Conservation (phyloP, 1,140 invertebrate species). For the Caenorhabditis brenneri region DNA sequence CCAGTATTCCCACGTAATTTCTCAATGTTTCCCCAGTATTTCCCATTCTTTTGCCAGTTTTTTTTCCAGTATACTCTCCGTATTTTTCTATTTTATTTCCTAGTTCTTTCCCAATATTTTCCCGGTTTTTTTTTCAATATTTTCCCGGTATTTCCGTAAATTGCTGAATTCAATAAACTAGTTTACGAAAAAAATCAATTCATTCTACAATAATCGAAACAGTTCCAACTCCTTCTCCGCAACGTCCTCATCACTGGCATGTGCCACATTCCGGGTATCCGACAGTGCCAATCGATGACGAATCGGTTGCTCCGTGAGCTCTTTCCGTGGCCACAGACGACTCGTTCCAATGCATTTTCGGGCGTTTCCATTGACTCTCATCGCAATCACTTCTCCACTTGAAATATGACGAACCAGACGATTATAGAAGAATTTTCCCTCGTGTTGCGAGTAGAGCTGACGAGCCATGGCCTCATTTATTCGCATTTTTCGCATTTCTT, state of each 20-base stretch:
- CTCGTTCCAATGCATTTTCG: constrained; percentile 41
- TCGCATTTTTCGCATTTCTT: constrained; percentile 14
- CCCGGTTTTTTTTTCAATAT: no score
- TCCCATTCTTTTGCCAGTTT: no score
- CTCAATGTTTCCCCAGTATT: no score
- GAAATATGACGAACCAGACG: constrained; percentile 58
- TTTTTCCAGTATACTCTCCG: no score
- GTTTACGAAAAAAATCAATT: not conserved
- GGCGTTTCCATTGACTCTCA: constrained; percentile 45
- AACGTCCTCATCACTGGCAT: constrained; percentile 53
- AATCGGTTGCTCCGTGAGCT: constrained; percentile 10
- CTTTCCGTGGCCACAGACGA: constrained; percentile 15
- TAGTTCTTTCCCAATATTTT: no score
- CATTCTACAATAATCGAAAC: constrained; percentile 46
- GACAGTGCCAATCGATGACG: constrained; percentile 55
- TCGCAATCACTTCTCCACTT: constrained; percentile 53
- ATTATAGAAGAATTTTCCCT: constrained; percentile 60
- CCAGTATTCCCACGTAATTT: no score
- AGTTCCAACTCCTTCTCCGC: constrained; percentile 51
- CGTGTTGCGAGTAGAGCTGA: not conserved
- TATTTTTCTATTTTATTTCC: no score
- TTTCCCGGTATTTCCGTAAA: no score
- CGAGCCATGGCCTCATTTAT: not conserved
- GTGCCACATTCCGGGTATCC: constrained; percentile 58
- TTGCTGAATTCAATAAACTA: no score